phyloP scores from a whole-genome alignment of 2,888 invertebrate species.

The Thecocarcelia acutangulata region DNA sequence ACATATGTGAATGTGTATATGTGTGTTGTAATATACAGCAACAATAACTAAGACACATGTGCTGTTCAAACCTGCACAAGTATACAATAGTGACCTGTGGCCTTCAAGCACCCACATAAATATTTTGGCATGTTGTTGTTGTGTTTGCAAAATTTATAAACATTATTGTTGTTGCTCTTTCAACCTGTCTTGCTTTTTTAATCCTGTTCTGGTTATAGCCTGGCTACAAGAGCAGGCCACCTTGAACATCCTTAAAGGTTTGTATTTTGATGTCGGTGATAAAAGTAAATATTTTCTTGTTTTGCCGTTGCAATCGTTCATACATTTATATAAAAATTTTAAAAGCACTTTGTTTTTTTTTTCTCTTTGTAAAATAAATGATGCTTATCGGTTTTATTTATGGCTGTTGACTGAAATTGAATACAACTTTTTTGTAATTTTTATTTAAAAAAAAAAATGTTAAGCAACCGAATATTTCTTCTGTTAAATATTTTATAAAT shows the following conservation, averaged over 20 bases:
- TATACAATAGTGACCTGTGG: slow-evolving; percentile 39
- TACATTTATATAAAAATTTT: slow-evolving; percentile 9
- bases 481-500: neutral
- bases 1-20: neutral
- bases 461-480: neutral
- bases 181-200: slow-evolving; percentile 22
- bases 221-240: slow-evolving; percentile 16
- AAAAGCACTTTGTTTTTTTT: neutral
- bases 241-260: slow-evolving; percentile 45
- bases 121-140: neutral
- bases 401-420: slow-evolving; percentile 44
- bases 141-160: slow-evolving; percentile 2
- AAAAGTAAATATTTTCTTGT: slow-evolving; percentile 35
- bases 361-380: slow-evolving; percentile 52
- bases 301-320: slow-evolving; percentile 1
- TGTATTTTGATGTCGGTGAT: slow-evolving; percentile 1
- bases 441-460: neutral
- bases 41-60: neutral
- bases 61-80: neutral
- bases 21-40: neutral
- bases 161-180: slow-evolving; percentile 36
- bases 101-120: slow-evolving; percentile 34
- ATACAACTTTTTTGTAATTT: slow-evolving; percentile 26
- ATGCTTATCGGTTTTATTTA: slow-evolving; percentile 62
- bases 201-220: slow-evolving; percentile 4